phyloP scores from a whole-genome alignment of 1,140 invertebrate genomes.

The Lepidurus couesii region DNA sequence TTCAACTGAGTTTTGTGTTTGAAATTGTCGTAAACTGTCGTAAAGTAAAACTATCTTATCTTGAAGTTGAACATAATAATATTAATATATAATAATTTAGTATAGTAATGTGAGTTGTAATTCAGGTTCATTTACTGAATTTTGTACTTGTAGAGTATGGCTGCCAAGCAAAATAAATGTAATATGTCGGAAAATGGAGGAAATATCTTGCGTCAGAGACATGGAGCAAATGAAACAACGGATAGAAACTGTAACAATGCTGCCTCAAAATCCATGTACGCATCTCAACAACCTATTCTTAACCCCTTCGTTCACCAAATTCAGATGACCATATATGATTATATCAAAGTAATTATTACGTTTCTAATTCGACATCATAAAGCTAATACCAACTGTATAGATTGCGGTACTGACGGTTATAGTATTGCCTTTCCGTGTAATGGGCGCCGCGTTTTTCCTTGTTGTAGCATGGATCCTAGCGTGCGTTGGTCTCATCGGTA shows the following conservation, averaged over 20 bases:
- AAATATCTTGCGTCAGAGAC: not conserved
- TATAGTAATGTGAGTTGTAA: not conserved
- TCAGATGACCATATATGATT: slow-evolving; percentile 73
- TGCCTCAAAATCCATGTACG: not conserved
- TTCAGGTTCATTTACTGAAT: not conserved
- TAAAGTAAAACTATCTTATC: no score
- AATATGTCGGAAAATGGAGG: not conserved
- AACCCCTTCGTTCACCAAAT: slow-evolving; percentile 80
- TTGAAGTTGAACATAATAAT: not conserved
- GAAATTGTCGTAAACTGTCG: no score
- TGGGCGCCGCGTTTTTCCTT: slow-evolving; percentile 64
- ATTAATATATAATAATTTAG: no score
- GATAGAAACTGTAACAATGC: not conserved
- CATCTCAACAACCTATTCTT: slow-evolving; percentile 40
- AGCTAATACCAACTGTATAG: slow-evolving; percentile 52
- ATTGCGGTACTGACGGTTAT: slow-evolving; percentile 71
- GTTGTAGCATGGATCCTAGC: slow-evolving; percentile 74
- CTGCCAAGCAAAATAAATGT: not conserved
- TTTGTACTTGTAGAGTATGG: not conserved
- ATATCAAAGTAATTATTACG: slow-evolving; percentile 65
- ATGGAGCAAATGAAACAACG: not conserved
- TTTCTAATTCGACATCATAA: not conserved
- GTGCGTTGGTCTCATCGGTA: slow-evolving; percentile 66
- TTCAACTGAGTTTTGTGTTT: not conserved
- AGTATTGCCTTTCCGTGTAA: slow-evolving; percentile 66